Conservation (phyloP, 2,113 vertebrate genomes). For the Sorex araneus region DNA sequence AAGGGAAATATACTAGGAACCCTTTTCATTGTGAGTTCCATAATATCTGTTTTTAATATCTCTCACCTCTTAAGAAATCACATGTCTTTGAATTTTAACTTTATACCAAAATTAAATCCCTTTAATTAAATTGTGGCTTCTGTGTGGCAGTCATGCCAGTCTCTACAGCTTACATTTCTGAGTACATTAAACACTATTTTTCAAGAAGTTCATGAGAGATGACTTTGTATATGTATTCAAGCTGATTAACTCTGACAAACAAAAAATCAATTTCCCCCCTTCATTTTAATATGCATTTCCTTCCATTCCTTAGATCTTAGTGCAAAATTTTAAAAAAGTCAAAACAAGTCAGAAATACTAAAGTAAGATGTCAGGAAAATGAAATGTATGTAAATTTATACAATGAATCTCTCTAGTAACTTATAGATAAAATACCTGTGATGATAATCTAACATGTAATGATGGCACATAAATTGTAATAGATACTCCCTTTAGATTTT, state of each 20-base stretch:
- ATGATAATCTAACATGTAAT: neutral
- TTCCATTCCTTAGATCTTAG: neutral
- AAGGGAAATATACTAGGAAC: constrained; percentile 34
- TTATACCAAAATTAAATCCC: neutral
- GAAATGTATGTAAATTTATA: constrained; percentile 26
- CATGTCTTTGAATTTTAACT: constrained; percentile 32
- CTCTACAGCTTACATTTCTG: neutral
- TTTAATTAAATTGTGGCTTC: constrained; percentile 13
- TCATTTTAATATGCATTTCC: neutral
- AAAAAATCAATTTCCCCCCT: neutral
- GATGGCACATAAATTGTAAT: neutral
- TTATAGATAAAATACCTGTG: neutral
- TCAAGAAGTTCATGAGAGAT: neutral
- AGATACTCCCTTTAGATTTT: constrained; percentile 8
- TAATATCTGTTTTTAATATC: neutral
- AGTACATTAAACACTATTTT: neutral
- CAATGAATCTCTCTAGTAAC: constrained; percentile 16
- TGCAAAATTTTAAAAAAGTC: constrained; percentile 13
- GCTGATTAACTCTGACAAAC: neutral
- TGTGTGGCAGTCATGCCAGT: neutral
- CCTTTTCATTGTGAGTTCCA: constrained; percentile 59
- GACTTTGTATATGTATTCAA: constrained; percentile 19
- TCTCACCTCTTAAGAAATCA: constrained; percentile 55
- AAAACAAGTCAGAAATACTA: constrained; percentile 36
- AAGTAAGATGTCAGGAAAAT: constrained; percentile 61